Percentiles rank a stretch among this genome's conserved stretches.
Evolutionary conservation across 2,113 vertebrate species (phyloP).

Genomic region (Promerops cafer): DNA sequence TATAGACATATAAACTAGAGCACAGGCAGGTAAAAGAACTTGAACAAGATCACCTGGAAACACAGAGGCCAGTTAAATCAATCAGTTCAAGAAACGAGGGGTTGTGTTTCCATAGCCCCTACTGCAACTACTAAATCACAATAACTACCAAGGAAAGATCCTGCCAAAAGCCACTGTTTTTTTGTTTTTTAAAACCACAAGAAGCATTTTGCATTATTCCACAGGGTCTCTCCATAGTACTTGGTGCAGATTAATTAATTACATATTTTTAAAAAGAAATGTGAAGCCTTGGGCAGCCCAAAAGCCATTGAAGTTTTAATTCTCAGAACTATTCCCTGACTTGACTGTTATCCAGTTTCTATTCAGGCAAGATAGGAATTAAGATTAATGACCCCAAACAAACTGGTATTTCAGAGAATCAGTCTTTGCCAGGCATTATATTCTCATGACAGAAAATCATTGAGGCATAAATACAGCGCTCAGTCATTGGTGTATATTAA

Average conservation of each 20-base stretch:
- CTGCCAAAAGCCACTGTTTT: not conserved
- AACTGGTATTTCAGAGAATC: slow-evolving; percentile 54
- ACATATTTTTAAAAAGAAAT: not conserved
- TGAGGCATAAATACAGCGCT: slow-evolving; percentile 41
- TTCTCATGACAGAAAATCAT: slow-evolving; percentile 60
- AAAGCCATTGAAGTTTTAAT: slow-evolving; percentile 16
- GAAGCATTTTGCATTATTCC: not conserved
- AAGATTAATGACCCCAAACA: slow-evolving; percentile 62
- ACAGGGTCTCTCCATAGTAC: not conserved
- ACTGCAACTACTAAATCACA: slow-evolving; percentile 26
- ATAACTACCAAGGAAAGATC: not conserved
- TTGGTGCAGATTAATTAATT: slow-evolving; percentile 7
- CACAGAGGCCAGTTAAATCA: not conserved
- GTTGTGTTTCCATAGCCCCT: slow-evolving; percentile 12
- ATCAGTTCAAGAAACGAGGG: not conserved
- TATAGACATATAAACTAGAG: not conserved
- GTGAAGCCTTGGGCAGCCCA: not conserved
- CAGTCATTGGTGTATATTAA: slow-evolving; percentile 46
- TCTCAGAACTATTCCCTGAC: slow-evolving; percentile 18
- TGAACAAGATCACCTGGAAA: not conserved
- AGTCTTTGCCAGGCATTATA: slow-evolving; percentile 50
- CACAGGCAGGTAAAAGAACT: not conserved
- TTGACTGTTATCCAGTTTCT: slow-evolving; percentile 17
- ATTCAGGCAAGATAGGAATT: slow-evolving; percentile 54
- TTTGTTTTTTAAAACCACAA: not conserved